phyloP scores from a whole-genome alignment of 2,113 vertebrate species.

The Chaetodon trifascialis region DNA sequence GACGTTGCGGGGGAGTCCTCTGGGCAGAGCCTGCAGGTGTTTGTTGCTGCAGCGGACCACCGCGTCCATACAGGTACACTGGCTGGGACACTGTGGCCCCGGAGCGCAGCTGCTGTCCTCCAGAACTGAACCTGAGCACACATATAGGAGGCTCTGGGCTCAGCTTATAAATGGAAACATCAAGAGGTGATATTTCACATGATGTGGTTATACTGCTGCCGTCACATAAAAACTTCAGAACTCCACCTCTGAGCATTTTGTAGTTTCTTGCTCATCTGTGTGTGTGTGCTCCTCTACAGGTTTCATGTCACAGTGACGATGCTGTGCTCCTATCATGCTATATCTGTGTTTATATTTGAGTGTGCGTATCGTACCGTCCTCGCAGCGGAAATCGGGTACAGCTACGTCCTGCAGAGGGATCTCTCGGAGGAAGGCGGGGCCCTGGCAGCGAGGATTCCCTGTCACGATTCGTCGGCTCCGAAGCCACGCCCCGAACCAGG shows the following conservation, averaged over 20 bases:
- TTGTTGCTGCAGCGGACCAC: conserved; percentile 99
- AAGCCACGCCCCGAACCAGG: conserved; percentile 96
- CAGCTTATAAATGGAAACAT: too few relatives aligned
- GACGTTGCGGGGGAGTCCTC: conserved; percentile 94
- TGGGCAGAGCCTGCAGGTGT: conserved; percentile 90
- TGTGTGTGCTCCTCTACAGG: too few relatives aligned
- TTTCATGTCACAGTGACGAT: too few relatives aligned
- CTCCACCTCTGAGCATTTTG: neutral
- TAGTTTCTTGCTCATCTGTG: too few relatives aligned
- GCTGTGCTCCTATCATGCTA: neutral
- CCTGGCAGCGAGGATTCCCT: conserved; percentile 94
- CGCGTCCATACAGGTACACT: conserved; percentile 94
- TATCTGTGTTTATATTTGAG: neutral
- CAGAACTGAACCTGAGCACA: conserved; percentile 80
- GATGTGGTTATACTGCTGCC: too few relatives aligned
- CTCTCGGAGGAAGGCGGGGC: conserved; percentile 94
- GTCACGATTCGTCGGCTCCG: conserved; percentile 95
- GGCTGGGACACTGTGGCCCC: conserved; percentile 90
- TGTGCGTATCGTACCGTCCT: conserved; percentile 85
- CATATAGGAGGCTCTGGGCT: accelerated
- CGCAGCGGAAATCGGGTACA: conserved; percentile 94
- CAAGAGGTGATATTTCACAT: neutral
- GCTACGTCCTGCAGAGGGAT: conserved; percentile 97
- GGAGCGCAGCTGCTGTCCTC: conserved; percentile 91
- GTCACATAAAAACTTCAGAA: neutral